Percentiles rank a stretch among this genome's conserved stretches.
Evolutionary conservation across 1,140 invertebrate species (phyloP).

Genomic region (Caenorhabditis brenneri): DNA sequence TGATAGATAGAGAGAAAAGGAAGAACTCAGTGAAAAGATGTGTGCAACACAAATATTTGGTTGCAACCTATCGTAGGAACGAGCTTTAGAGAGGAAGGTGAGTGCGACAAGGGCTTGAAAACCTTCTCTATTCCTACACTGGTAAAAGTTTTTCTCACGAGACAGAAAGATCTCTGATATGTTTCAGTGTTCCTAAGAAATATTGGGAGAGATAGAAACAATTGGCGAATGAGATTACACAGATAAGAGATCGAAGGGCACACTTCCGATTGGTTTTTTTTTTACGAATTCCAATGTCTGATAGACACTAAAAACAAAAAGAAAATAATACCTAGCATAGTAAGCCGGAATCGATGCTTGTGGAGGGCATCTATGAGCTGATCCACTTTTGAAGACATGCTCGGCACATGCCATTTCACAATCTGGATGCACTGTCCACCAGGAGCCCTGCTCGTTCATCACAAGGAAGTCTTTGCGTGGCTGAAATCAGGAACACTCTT

Average conservation of each 20-base stretch:
- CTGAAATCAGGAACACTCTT: too few relatives aligned
- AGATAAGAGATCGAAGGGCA: slow-evolving; percentile 31
- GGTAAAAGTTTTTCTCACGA: background rate
- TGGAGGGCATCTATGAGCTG: slow-evolving; percentile 43
- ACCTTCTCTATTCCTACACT: background rate
- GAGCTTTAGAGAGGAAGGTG: background rate
- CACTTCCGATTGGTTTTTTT: background rate
- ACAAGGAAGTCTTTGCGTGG: slow-evolving; percentile 50
- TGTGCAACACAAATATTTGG: slow-evolving; percentile 42
- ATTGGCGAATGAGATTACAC: background rate
- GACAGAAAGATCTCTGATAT: background rate
- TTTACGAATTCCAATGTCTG: background rate
- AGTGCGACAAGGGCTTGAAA: background rate
- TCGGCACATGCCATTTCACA: slow-evolving; percentile 43
- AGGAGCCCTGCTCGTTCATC: slow-evolving; percentile 46
- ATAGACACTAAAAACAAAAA: background rate
- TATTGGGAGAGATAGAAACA: background rate
- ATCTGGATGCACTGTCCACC: slow-evolving; percentile 51
- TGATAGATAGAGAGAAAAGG: background rate
- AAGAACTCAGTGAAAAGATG: slow-evolving; percentile 15
- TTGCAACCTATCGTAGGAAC: slow-evolving; percentile 25
- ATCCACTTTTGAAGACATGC: slow-evolving; percentile 43
- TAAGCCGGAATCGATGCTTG: slow-evolving; percentile 29
- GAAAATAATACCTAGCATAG: background rate
- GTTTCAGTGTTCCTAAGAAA: background rate